Base-by-base conservation (phyloP, 2,888 invertebrate genomes). In the Agonum fuliginosum region DNA sequence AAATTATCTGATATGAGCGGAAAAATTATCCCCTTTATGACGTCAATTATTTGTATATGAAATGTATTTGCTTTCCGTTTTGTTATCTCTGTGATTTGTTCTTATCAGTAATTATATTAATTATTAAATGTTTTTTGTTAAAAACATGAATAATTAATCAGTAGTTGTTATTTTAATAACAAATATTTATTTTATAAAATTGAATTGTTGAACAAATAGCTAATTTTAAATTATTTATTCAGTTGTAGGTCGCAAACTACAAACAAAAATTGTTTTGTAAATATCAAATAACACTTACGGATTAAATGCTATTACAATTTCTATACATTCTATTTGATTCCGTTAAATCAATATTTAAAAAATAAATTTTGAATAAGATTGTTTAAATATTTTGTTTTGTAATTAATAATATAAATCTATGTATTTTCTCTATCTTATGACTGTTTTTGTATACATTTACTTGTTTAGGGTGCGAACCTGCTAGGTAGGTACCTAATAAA, bases 41-140 rank as follows among this genome's bases (percentile, higher is more conserved):
- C 48, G 0, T 48, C 22, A 54, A 54, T 24, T 54, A 54, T 54
- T 54, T 54, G 12, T 22, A 20, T 48, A 5, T n/a, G n/a, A 54
- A 54, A 22, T 54, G 24, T 48, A 37, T 37, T 37, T 37, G 37
- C 48, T 48, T 48, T 48, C 24, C 3, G 20, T n/a, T 12, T 24
- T 10, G 54, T 30, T 62, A 62, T 62, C 58, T 27, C 30, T 14
- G 27, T 62, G 58, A 62, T 62, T 62, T 62, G n/a, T 62, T 62
- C 12, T 62, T 62, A 62, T 62, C 58, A 17, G 58, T 62, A 62
- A 8, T 27, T 62, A 19, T 27, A 14, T 34, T 30, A 30, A 30
- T 3, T 46, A 6, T 62, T 27, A 20, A 5, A 22, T 12, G 22
- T 12, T 51, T 22, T 22, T 51, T 51, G 8, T 37, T 46, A 1